phyloP scores from a whole-genome alignment of 2,888 invertebrate genomes.

The Elegia similella region DNA sequence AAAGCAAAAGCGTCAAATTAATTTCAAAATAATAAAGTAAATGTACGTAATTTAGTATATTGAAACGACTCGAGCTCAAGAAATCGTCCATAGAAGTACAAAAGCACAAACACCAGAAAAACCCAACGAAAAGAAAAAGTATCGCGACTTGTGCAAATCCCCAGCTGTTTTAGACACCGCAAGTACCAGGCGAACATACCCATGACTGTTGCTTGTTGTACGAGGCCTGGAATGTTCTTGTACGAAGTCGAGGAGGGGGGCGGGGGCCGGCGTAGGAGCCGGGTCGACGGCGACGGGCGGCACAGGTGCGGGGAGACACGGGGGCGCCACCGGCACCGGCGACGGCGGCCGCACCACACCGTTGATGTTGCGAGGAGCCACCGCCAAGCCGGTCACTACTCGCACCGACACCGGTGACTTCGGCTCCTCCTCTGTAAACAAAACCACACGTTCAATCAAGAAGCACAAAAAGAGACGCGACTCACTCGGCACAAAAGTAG shows the following conservation, averaged over 20 bases:
- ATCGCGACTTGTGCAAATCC: conserved; percentile 36
- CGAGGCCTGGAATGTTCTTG: conserved; percentile 80
- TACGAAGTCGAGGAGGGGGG: conserved; percentile 68
- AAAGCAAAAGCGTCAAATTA: too few species aligned
- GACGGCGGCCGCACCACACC: conserved; percentile 52
- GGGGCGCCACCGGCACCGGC: conserved; percentile 36
- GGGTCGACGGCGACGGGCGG: conserved; percentile 37
- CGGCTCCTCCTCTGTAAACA: conserved; percentile 77
- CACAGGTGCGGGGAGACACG: conserved; percentile 38
- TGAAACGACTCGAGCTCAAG: too few species aligned
- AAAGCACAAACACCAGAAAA: background rate
- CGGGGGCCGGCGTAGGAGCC: conserved; percentile 43
- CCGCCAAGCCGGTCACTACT: conserved; percentile 62
- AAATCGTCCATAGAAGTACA: background rate
- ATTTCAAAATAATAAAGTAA: too few species aligned
- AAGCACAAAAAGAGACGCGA: conserved; percentile 15
- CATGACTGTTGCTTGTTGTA: conserved; percentile 70
- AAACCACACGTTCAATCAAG: conserved; percentile 35
- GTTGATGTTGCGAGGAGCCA: conserved; percentile 59
- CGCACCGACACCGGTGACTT: conserved; percentile 69
- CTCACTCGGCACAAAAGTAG: too few species aligned
- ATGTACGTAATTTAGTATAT: too few species aligned
- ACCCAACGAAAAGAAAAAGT: background rate
- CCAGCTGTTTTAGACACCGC: conserved; percentile 68
- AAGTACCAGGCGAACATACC: conserved; percentile 68